Percentiles rank a stretch among this genome's conserved stretches.
Conservation (phyloP, 2,888 invertebrate genomes). For the Agapetus fuscipes region DNA sequence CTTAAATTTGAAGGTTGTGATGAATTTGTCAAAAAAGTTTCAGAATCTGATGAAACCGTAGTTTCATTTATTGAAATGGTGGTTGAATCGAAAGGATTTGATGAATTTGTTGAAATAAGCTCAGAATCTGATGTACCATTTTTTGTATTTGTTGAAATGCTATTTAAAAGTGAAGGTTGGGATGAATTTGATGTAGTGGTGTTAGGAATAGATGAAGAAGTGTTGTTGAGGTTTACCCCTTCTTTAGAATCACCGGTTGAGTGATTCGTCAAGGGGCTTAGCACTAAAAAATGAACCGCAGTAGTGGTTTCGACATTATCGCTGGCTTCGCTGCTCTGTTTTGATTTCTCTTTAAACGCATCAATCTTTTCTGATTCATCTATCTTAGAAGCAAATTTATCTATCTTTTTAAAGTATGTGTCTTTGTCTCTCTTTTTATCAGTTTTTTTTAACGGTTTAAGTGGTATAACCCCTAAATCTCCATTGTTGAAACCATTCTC, state of each 20-base stretch:
- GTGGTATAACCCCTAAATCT: constrained; percentile 15
- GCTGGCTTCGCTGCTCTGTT: constrained; percentile 19
- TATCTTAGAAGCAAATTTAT: constrained; percentile 17
- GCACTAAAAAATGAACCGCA: constrained; percentile 21
- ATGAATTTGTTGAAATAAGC: no score
- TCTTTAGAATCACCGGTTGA: constrained; percentile 18
- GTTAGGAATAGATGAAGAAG: no score
- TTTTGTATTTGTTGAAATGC: no score
- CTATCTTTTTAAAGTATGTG: constrained; percentile 19
- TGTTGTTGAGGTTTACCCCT: constrained; percentile 15
- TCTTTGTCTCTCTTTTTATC: constrained; percentile 22
- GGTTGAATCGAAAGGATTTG: no score
- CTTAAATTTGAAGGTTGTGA: no score
- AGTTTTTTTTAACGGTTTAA: constrained; percentile 15
- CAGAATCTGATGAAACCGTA: no score
- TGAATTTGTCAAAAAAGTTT: no score
- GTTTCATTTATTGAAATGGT: no score
- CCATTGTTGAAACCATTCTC: constrained; percentile 15
- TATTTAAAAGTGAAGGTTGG: no score
- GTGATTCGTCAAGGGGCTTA: constrained; percentile 20
- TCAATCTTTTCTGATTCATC: constrained; percentile 21
- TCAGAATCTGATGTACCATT: no score
- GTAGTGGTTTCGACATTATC: constrained; percentile 13
- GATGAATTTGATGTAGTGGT: no score
- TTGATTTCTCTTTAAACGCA: constrained; percentile 20